Conservation (phyloP, 2,797 vertebrate genomes). For the Phalanger gymnotis region DNA sequence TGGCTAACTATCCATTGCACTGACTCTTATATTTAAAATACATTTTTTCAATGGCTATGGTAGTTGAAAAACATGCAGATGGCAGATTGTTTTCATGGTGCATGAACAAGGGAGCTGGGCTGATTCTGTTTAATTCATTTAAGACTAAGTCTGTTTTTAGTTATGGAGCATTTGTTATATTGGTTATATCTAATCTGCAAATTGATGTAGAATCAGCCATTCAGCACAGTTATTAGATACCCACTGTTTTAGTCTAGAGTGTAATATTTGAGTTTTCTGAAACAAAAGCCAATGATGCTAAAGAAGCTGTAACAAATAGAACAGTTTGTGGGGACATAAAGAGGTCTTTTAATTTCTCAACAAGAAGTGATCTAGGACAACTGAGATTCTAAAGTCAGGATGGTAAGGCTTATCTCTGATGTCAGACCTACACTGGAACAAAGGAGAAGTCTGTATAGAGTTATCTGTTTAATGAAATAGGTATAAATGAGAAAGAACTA, state of each 20-base stretch:
- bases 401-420: background rate
- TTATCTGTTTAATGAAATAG: background rate
- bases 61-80: background rate
- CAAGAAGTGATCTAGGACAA: background rate
- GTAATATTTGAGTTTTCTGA: background rate
- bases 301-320: background rate
- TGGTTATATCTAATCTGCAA: background rate
- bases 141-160: background rate
- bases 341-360: background rate
- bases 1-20: background rate
- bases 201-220: background rate
- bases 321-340: background rate
- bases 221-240: background rate
- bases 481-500: background rate
- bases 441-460: background rate
- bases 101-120: background rate
- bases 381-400: background rate
- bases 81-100: background rate
- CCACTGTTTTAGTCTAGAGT: background rate
- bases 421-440: background rate
- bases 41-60: background rate
- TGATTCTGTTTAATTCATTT: background rate
- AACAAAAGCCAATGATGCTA: background rate
- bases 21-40: background rate
- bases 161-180: background rate